Base-by-base conservation (phyloP, 2,888 invertebrate species). In the Oxystoma pomonae region DNA sequence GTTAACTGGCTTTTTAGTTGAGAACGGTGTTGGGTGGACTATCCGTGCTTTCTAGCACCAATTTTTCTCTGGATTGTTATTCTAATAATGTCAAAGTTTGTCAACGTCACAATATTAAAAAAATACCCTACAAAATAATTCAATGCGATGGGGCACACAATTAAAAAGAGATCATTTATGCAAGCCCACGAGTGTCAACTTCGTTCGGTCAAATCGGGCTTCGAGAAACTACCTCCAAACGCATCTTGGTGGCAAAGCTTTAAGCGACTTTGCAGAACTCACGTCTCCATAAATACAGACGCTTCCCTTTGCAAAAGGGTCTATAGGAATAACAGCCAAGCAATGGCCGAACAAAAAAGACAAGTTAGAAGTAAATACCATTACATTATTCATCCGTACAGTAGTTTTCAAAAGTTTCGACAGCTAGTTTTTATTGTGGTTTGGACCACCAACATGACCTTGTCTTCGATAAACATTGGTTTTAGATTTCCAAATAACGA, bases 341-440 rank as follows among this genome's bases (percentile, higher is more conserved):
- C 60, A 49, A 60, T 53, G 18, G 57, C 63, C 16, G 65, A 65
- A 52, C 49, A 53, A 52, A 35, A 59, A 56, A 53, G 63, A 16
- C 61, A 65, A 7, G 61, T 60, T 3, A 16, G 18, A n/a, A 63
- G 59, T 49, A 58, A 62, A 52, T 61, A 20, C 52, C 21, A 35
- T 52, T 65, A 63, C 35, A 59, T 65, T 5, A 63, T 65, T 35
- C 65, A 65, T 50, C 65, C 63, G 1, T 63, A 63, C 55, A 63
- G 65, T 60, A 50, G 51, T 19, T 20, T 63, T 35, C 58, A 63
- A 58, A 60, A 50, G 16, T 56, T 58, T 16, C 59, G 65, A 16
- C 51, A 65, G 35, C 9, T 63, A 16, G 0, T 63, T 22, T 65
- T 65, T 51, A 19, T 63, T 16, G 1, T 63, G 35, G 58, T 63